phyloP scores from a whole-genome alignment of 2,888 invertebrate genomes.

The Willowsia nigromaculata region DNA sequence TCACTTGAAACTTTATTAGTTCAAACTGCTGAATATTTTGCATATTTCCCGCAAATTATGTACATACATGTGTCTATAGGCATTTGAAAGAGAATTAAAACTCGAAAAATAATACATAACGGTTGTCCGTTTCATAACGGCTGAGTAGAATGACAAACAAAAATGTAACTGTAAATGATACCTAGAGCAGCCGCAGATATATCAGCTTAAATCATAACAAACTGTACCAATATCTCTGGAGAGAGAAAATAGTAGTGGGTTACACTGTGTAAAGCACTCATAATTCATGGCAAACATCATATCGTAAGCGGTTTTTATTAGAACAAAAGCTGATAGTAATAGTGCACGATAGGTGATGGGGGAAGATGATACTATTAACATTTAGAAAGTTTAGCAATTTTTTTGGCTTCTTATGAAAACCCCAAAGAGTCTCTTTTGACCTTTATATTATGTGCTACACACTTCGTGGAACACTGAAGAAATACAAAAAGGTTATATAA shows the following conservation, averaged over 20 bases:
- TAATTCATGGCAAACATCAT: not conserved
- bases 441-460: slow-evolving; percentile 16
- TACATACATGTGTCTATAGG: not conserved
- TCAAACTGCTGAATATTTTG: not conserved
- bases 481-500: not conserved
- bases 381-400: slow-evolving; percentile 38
- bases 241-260: not conserved
- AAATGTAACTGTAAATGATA: not conserved
- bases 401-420: slow-evolving; percentile 26
- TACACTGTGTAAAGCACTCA: not conserved
- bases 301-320: not conserved
- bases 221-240: not conserved
- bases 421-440: slow-evolving; percentile 15
- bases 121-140: not conserved
- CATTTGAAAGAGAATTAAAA: too few relatives aligned
- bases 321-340: not conserved
- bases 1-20: not conserved
- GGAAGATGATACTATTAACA: slow-evolving; percentile 38
- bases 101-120: too few relatives aligned
- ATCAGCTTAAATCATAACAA: not conserved
- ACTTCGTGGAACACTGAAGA: not conserved
- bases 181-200: not conserved
- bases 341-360: not conserved
- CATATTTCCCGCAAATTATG: not conserved
- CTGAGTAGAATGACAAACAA: not conserved